Percentiles rank a stretch among this genome's conserved stretches.
phyloP scores from a whole-genome alignment of 1,140 invertebrate genomes.

The Platyscapa corneri region DNA sequence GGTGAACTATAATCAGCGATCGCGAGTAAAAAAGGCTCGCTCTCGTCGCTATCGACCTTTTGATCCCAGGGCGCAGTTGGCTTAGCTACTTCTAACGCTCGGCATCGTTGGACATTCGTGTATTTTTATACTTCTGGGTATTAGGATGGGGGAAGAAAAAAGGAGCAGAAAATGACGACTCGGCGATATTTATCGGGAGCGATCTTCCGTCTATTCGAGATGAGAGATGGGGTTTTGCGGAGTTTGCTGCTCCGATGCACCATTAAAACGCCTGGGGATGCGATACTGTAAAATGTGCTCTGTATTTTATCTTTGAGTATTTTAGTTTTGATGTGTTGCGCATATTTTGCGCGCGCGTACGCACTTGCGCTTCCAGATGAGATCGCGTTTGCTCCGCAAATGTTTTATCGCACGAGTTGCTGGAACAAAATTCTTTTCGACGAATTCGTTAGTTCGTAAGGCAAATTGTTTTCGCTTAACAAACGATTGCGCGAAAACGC shows the following conservation, averaged over 20 bases:
- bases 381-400: not conserved
- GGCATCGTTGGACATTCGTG: not conserved
- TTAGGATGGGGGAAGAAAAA: not conserved
- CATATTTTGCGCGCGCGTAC: not conserved
- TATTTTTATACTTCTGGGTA: slow-evolving; percentile 14
- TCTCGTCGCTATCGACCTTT: too few species aligned
- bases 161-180: not conserved
- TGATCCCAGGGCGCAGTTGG: too few species aligned
- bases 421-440: not conserved
- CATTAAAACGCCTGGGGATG: slow-evolving; percentile 35
- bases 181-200: slow-evolving; percentile 37
- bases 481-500: not conserved
- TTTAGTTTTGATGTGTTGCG: slow-evolving; percentile 6
- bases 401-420: not conserved
- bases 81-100: too few species aligned
- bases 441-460: not conserved
- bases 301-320: slow-evolving; percentile 23
- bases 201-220: not conserved
- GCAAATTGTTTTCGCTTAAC: not conserved
- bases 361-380: not conserved
- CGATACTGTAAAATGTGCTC: slow-evolving; percentile 20
- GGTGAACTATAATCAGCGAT: too few species aligned
- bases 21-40: too few species aligned
- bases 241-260: slow-evolving; percentile 10
- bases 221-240: slow-evolving; percentile 1